Evolutionary conservation across 2,888 invertebrate genomes (phyloP), one percentile per base, ranked within the genome.

Genomic region (Cataglyphis rosenhaueri): DNA sequence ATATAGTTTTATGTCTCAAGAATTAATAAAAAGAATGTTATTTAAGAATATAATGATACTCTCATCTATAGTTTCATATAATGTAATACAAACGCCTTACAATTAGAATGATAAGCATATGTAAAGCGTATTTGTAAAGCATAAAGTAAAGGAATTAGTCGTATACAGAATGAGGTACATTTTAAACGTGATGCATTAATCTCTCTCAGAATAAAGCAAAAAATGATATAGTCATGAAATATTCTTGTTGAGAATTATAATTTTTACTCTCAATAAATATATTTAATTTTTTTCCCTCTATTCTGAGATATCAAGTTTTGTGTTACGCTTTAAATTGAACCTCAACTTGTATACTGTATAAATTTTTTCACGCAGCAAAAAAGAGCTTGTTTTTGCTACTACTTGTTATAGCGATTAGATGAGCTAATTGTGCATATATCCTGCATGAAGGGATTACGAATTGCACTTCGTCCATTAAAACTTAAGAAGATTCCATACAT

Each of bases 401-500:
- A 87, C 66, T 87, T 85, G 81, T 85, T 88, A 86, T 78, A 83
- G 84, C 62, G 48, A 84, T 81, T 78, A 59, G 25, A 79, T 15
- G 41, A 61, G 66, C 81, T 41, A 82, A 35, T 81, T 70, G 55
- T n/a, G 65, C 82, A 83, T 76, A 65, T 84, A 83, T 81, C n/a
- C 44, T 68, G 78, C 74, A 76, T 44, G 8, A 74, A 83, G 81
- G 71, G 82, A 85, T 85, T 81, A 82, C 81, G 61, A 87, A 55
- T 61, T 79, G 61, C 81, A 85, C 89, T 90, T 91, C 88, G 91
- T 91, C 91, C 91, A 91, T 76, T 90, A 88, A 88, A 55, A 79
- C 79, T 84, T 88, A 86, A 88, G 86, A 35, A 29, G 66, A 64
- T 32, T 41, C 57, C 41, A 32, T 41, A 32, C 52, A 9, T 41